Evolutionary conservation across 2,888 invertebrate genomes (phyloP), one percentile per base, ranked within the genome.

Genomic region (Drosophila dives): DNA sequence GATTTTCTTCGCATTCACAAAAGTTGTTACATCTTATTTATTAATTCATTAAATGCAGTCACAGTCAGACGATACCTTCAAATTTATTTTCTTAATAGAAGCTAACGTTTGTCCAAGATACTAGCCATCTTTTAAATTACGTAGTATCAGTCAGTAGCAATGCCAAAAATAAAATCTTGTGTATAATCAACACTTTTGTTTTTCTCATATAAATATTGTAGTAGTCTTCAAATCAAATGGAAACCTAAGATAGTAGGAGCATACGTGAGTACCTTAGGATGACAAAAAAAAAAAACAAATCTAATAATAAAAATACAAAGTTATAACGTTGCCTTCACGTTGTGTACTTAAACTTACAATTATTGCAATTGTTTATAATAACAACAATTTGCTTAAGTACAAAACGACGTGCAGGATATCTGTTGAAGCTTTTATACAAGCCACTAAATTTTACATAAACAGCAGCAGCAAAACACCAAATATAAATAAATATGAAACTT

Each of bases 211-310:
- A 20, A 45, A 40, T 67, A 64, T 49, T 42, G 63, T 76, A 61
- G 68, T 73, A 55, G 63, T 59, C 61, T 71, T 64, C 45, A 59
- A 62, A 59, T 59, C 32, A 78, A 71, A 66, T 55, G 54, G 36
- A 59, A 81, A 62, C 64, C 69, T 72, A 74, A 71, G 40, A 56
- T 62, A 63, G 53, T 63, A 75, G 79, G 64, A 80, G 83, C 75
- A 90, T 86, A 86, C 90, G 75, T 79, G 86, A 86, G 86, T 89
- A 89, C 86, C 90, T 90, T 90, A 88, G 88, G 72, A 84, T 58
- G 49, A 80, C 62, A 23, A 60, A 20, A 29, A 48, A 62, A 59
- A 68, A 72, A 66, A 42, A 64, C 33, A 50, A 64, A 62, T 23
- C 45, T 23, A 45, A 23, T 45, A 45, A 45, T 45, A 65, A 69